Conservation (phyloP, 2,797 vertebrate genomes). For the Pipistrellus pipistrellus region DNA sequence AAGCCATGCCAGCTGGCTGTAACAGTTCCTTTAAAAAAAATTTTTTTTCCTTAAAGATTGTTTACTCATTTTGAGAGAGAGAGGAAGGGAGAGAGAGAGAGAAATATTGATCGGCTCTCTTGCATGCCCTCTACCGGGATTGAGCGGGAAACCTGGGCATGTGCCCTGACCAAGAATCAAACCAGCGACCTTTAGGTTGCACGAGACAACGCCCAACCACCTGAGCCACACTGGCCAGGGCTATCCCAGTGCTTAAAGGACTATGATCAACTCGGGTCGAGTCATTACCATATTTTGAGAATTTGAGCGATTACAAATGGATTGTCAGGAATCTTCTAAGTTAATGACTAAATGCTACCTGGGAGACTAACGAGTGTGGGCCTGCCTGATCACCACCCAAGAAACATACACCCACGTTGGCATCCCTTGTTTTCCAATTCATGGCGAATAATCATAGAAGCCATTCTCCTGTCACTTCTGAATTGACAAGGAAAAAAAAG, state of each 20-base stretch:
- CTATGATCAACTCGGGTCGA: not conserved
- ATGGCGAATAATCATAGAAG: not conserved
- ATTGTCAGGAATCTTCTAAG: not conserved
- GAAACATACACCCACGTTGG: not conserved
- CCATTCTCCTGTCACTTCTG: not conserved
- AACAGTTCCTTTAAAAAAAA: too few relatives aligned
- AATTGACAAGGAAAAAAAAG: not conserved
- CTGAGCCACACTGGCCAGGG: not conserved
- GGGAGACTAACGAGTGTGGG: not conserved
- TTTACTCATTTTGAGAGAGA: not conserved
- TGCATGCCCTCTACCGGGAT: not conserved
- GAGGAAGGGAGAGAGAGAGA: not conserved
- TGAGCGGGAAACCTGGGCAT: not conserved
- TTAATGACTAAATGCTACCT: not conserved
- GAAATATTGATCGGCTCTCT: not conserved
- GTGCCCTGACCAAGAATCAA: not conserved
- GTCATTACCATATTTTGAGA: not conserved
- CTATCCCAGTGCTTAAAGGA: not conserved
- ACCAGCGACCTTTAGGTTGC: not conserved
- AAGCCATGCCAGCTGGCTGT: not conserved
- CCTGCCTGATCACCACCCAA: not conserved
- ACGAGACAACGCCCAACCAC: not conserved
- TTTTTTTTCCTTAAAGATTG: too few relatives aligned
- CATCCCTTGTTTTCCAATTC: not conserved
- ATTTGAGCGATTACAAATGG: not conserved